Base-by-base conservation (phyloP, 1,140 invertebrate species). In the Drosophila prosaltans region DNA sequence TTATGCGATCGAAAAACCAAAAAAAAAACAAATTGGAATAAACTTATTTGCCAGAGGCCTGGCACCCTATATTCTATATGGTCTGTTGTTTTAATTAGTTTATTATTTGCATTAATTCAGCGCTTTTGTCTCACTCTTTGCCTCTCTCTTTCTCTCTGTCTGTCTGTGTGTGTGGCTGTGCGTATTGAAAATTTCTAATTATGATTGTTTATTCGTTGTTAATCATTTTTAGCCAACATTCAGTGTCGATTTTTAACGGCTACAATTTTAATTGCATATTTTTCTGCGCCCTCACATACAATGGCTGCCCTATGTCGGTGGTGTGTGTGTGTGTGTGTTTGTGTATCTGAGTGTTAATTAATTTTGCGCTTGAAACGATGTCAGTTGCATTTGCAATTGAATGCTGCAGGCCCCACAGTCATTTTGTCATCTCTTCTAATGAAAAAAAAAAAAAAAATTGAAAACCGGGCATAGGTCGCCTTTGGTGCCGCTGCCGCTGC, bases 21-120 rank as follows among this genome's bases (percentile, higher is more conserved):
- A 36, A 7, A 36, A 36, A 36, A 30, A 30, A 30, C 28, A 30
- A 30, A 16, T 16, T 16, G 16, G 16, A 16, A 16, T 16, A 51
- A 16, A 51, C 8, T 51, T 51, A 9, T 51, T 51, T 51, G 45
- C 16, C 45, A 26, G 3, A 51, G 32, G 32, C 2, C 45, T 51
- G 74, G 65, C 28, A 74, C 51, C 43, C 68, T 74, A 74, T 48
- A 72, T 71, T 72, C 55, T 55, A 59, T 55, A 66, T 43, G 48
- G 69, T 82, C 66, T 77, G 72, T 81, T 80, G 85, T 86, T 90
- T 81, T 90, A 90, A 90, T 90, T 90, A 90, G 81, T 86, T 90
- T 80, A 86, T 88, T 86, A 80, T 86, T 77, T 79, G 48, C 62
- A 54, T 66, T 72, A 58, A 78, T 65, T 26, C 9, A 48, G 45